Base-by-base conservation (phyloP, 2,113 vertebrate species). In the Chloropsis hardwickii region DNA sequence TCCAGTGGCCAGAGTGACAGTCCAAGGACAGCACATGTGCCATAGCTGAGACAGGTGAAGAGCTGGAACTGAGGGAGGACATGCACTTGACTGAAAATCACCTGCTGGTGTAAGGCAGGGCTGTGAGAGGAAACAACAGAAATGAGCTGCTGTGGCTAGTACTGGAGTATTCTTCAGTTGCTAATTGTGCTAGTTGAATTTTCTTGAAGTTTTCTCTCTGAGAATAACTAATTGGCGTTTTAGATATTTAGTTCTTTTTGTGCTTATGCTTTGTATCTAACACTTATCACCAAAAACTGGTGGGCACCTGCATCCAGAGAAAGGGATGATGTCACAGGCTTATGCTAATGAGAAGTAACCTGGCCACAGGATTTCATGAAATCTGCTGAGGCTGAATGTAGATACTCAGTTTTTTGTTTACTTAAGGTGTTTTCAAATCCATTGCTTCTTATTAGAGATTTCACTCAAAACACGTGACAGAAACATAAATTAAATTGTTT, bases 21-120 rank as follows among this genome's bases (percentile, higher is more conserved):
- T 10, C 44, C 6, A 1, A 4, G 45, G 33, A 6, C 35, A 33
- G 44, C 31, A 12, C 1, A 1, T 21, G 5, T 48, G 53, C 51
- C 10, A 1, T 9, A 14, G 69, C 51, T 42, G 56, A 60, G 61
- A 8, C 1, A 20, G 48, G 56, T 21, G 62, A 11, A 28, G 47
- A 31, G 1, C 5, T 51, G 45, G 23, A 31, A 8, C 50, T 45
- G 23, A 11, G 10, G 14, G 23, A 11, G 10, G 14, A 12, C 6
- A 4, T 31, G 9, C 4, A 1, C 57, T 57, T 35, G 4, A 4
- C 35, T 74, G 80, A 17, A n/a, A 42, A 54, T 37, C 47, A 57
- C n/a, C 40, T 67, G 37, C 29, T 53, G 35, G 12, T 24, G 4
- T 20, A 7, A 33, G 25, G 57, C 50, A 37, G 25, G 51, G 23